Evolutionary conservation across 2,888 invertebrate genomes (phyloP), one percentile per base, ranked within the genome.

Genomic region (Drosophila percnosoma): DNA sequence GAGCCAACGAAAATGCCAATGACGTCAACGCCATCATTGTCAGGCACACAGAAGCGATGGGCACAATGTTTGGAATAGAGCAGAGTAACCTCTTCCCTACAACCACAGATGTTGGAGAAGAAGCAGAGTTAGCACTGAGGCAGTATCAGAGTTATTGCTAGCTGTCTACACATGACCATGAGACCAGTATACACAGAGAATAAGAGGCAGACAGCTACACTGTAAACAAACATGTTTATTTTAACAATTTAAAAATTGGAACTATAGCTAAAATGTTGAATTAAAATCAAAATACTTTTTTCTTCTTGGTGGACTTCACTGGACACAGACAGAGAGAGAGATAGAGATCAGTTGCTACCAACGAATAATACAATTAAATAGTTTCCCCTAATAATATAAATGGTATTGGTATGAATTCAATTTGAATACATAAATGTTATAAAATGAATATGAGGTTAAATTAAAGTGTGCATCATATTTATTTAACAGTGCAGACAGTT

Each of bases 21-120:
- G 90, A 88, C 90, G 90, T 80, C 88, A 88, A 87, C 85, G 78
- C 68, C 86, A 78, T 84, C 80, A 85, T 87, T 87, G 89, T 82
- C 84, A 74, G 63, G 53, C 51, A n/a, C 18, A 38, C 13, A 55
- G 34, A 10, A 57, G 65, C 68, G 65, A 65, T 15, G 24, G 4
- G 21, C 45, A 15, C 68, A 74, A 69, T 80, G 82, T 72, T 21
- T 69, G 72, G 74, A 60, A 68, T 75, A 64, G 78, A 74, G 63
- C 24, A 29, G 36, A 59, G 55, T 42, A 58, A 57, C 69, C 78
- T 75, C 42, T 27, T 10, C 11, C 42, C n/a, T 45, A 29, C 33
- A 54, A 55, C 57, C n/a, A 29, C n/a, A 29, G 29, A 6, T 11
- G 40, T 21, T 15, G 10, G 10, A 21, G 21, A 6, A 18, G 57